Evolutionary conservation across 1,140 invertebrate species (phyloP), one percentile per base, ranked within the genome.

Genomic region (Trichogramma pretiosum): DNA sequence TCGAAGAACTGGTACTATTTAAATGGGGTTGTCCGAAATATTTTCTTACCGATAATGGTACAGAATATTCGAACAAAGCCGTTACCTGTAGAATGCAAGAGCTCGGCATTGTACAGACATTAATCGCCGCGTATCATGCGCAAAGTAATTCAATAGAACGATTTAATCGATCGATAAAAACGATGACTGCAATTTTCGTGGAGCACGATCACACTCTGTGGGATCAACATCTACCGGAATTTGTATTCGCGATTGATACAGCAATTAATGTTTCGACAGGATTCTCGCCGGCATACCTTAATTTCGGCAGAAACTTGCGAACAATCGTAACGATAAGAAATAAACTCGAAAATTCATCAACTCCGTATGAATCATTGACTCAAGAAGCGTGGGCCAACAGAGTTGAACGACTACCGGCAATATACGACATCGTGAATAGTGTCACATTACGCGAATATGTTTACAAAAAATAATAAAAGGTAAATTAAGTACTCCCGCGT

Each of bases 151-250:
- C 44, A 5, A 46, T 35, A 3, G 44, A 46, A 21, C 3, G 47
- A 5, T 42, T 45, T 1, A 53, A 52, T 14, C 3, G 43, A 13
- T 41, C 26, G 2, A 16, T 52, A 1, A 46, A 48, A 34, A 48
- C 49, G 0, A 48, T 41, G 38, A 55, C 49, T 2, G 19, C 56
- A 2, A 39, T 57, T 0, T 69, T 53, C 43, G 52, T 65, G 0
- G 46, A 57, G 8, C 41, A 62, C 3, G 59, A 67, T 49, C 50
- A 52, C 9, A 43, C 52, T 26, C 42, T 49, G 36, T 73, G 67
- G 70, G 68, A 67, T 44, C 14, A 48, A 26, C 28, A 56, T 49
- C 37, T 70, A 2, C 49, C 44, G 5, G 53, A 61, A 38, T 46
- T 66, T 11, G 51, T 52, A 8, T 65, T 63, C 16, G 68, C 66